Conservation (phyloP, 2,113 vertebrate genomes). For the Pseudolaguvia tuberculata region DNA sequence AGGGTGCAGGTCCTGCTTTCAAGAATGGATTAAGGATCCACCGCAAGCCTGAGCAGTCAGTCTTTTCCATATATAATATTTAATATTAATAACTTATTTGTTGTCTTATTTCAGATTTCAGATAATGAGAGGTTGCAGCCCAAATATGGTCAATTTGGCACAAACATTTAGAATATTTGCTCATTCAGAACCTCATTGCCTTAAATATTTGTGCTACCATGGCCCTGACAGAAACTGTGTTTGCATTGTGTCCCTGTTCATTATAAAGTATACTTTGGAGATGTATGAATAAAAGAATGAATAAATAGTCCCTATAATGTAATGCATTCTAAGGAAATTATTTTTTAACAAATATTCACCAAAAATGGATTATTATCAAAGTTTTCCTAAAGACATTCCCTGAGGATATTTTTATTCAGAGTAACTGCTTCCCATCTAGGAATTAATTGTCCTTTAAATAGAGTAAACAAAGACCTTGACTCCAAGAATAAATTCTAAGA, state of each 20-base stretch:
- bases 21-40: too few species aligned
- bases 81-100: not conserved
- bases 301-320: not conserved
- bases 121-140: not conserved
- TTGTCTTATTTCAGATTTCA: not conserved
- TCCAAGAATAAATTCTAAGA: too few species aligned
- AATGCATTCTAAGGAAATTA: not conserved
- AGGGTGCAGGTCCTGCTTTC: not conserved
- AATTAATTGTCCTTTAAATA: conserved; percentile 13
- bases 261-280: not conserved
- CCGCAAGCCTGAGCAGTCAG: too few species aligned
- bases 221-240: not conserved
- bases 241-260: not conserved
- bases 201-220: too few species aligned
- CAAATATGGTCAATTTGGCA: not conserved
- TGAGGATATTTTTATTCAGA: conserved; percentile 28
- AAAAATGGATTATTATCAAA: too few species aligned
- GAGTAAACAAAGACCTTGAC: conserved; percentile 34
- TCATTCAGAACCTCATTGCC: too few species aligned
- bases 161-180: not conserved
- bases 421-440: conserved; percentile 1
- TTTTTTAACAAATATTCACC: not conserved
- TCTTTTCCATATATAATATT: too few species aligned
- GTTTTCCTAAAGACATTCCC: not conserved
- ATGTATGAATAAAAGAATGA: not conserved